These are phyloP conservation scores for Proctacanthus coquilletti DNA, from an alignment of 1,140 invertebrate species.

Conservation along the genomic window DNA sequence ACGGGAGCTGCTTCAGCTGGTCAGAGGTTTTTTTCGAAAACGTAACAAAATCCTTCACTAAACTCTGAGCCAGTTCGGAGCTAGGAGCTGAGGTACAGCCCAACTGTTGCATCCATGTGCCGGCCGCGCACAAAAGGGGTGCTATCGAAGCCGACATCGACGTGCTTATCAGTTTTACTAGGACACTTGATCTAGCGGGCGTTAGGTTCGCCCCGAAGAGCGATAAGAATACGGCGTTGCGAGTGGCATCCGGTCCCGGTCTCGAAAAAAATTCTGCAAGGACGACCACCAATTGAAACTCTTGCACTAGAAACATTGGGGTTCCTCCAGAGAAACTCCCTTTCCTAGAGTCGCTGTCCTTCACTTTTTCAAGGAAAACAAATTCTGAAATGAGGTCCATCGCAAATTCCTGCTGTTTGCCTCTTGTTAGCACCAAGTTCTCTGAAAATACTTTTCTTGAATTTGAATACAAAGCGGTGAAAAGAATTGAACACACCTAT, in stretches of 20 bases:
- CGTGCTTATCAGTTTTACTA: constrained; percentile 64
- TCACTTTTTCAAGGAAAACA: constrained; percentile 60
- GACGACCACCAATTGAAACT: constrained; percentile 59
- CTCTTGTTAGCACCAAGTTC: constrained; percentile 16
- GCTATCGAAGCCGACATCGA: constrained; percentile 56
- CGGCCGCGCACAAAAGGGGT: constrained; percentile 52
- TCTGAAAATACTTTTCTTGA: constrained; percentile 11
- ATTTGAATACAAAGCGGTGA: constrained; percentile 1
- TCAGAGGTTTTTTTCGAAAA: constrained; percentile 46
- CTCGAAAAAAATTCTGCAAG: constrained; percentile 56
- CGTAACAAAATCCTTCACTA: constrained; percentile 66
- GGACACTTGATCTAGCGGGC: constrained; percentile 45
- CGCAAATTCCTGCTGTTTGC: constrained; percentile 34
- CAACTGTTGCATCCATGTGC: constrained; percentile 72
- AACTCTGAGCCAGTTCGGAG: constrained; percentile 50
- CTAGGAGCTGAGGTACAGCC: constrained; percentile 57
- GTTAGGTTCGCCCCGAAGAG: constrained; percentile 55
- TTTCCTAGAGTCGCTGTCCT: constrained; percentile 5
- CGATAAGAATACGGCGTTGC: constrained; percentile 65
- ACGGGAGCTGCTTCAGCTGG: constrained; percentile 49
- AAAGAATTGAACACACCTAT: constrained; percentile 38
- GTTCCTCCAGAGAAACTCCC: constrained; percentile 34
- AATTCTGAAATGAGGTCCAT: constrained; percentile 69
- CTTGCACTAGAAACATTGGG: constrained; percentile 41
- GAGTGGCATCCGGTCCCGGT: constrained; percentile 49